Percentiles rank a stretch among this genome's conserved stretches.
phyloP scores from a whole-genome alignment of 2,797 vertebrate species.

The Phataginus tricuspis region DNA sequence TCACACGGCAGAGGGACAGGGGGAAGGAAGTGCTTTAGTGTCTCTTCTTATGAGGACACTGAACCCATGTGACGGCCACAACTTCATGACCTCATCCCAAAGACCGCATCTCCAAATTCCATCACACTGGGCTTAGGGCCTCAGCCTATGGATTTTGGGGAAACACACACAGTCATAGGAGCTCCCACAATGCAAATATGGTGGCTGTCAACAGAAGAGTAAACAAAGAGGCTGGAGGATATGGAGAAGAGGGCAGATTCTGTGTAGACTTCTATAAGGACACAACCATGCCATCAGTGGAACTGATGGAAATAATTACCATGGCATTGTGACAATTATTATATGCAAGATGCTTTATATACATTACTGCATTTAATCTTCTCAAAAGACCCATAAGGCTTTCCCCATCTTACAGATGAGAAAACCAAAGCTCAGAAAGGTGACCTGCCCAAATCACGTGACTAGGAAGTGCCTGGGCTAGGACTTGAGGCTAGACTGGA shows the following conservation, averaged over 20 bases:
- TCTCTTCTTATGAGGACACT: neutral
- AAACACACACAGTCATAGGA: no score
- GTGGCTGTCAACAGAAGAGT: neutral
- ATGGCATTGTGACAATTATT: rapidly evolving
- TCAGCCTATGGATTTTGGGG: rapidly evolving
- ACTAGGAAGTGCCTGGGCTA: neutral
- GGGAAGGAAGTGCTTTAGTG: neutral
- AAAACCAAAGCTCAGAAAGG: neutral
- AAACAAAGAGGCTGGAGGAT: neutral
- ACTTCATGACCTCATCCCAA: neutral
- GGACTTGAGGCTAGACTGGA: neutral
- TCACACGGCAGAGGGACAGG: neutral
- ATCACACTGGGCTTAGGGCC: no score
- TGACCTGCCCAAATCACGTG: neutral
- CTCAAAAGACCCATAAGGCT: neutral
- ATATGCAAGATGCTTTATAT: neutral
- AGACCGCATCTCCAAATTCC: neutral
- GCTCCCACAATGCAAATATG: rapidly evolving
- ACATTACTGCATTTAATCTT: neutral
- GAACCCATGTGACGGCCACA: neutral
- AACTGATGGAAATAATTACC: neutral
- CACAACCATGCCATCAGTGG: neutral
- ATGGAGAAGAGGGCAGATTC: no score
- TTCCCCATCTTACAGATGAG: neutral
- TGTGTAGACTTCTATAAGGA: neutral